A percentile compares a stretch with the other conserved stretches of the same genome.
Evolutionary conservation across 2,888 invertebrate species (phyloP).

Genomic region (Erebia epiphron): DNA sequence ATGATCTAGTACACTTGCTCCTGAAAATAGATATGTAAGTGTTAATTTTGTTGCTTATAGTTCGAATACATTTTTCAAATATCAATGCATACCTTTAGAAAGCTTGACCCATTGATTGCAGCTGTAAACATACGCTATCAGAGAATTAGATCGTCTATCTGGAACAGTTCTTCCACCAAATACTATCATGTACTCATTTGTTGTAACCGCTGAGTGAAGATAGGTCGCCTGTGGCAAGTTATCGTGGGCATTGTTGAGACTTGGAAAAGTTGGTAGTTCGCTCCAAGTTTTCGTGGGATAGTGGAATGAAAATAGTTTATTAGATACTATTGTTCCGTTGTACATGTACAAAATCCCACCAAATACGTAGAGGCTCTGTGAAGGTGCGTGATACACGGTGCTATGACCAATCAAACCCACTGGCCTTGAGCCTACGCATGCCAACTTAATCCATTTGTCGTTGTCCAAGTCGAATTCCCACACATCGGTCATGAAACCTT

Average conservation of each 20-base stretch:
- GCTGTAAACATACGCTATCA: conserved; percentile 93
- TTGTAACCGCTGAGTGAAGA: conserved; percentile 94
- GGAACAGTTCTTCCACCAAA: conserved; percentile 93
- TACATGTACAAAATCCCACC: conserved; percentile 92
- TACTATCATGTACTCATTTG: conserved; percentile 94
- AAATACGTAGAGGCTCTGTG: conserved; percentile 93
- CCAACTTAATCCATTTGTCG: conserved; percentile 87
- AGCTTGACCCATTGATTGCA: conserved; percentile 95
- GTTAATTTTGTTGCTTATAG: background rate
- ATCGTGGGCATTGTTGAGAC: conserved; percentile 81
- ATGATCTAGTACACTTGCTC: conserved; percentile 85
- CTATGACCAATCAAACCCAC: conserved; percentile 94
- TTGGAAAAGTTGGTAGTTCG: conserved; percentile 87
- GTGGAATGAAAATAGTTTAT: conserved; percentile 90
- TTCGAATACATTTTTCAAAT: background rate
- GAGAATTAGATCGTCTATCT: conserved; percentile 86
- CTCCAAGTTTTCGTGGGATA: conserved; percentile 91
- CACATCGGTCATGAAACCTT: conserved; percentile 88
- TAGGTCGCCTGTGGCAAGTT: conserved; percentile 89
- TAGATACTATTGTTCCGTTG: conserved; percentile 87
- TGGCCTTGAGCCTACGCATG: conserved; percentile 88
- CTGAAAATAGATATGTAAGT: conserved; percentile 45
- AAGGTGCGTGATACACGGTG: conserved; percentile 91
- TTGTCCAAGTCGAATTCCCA: conserved; percentile 92
- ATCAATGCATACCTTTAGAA: conserved; percentile 76